Conservation (phyloP, 2,888 invertebrate genomes). For the Candidula unifasciata region DNA sequence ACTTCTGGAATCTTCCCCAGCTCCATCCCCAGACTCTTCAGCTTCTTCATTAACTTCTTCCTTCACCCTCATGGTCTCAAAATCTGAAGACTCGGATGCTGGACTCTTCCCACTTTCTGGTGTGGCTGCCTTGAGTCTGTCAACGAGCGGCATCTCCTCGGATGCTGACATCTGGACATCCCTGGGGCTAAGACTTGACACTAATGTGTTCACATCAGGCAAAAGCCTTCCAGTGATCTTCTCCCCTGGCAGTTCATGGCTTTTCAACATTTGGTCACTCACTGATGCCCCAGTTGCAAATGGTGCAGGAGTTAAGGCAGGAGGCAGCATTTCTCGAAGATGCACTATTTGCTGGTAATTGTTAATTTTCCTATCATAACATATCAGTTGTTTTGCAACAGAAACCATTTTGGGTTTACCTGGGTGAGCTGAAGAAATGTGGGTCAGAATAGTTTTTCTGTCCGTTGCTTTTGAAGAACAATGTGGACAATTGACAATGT, state of each 20-base stretch:
- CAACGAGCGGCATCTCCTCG: not conserved
- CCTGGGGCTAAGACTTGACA: not conserved
- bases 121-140: not conserved
- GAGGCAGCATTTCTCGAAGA: slow-evolving; percentile 43
- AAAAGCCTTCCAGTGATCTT: slow-evolving; percentile 3
- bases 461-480: slow-evolving; percentile 67
- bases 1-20: slow-evolving; percentile 2
- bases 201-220: not conserved
- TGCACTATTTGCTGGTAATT: slow-evolving; percentile 46
- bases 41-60: slow-evolving; percentile 40
- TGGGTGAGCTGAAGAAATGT: slow-evolving; percentile 65
- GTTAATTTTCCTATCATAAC: slow-evolving; percentile 64
- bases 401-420: slow-evolving; percentile 68
- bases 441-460: slow-evolving; percentile 61
- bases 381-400: slow-evolving; percentile 71
- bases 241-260: not conserved
- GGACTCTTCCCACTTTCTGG: slow-evolving; percentile 42
- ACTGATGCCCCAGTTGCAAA: slow-evolving; percentile 20
- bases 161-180: not conserved
- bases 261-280: slow-evolving; percentile 33
- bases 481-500: slow-evolving; percentile 69
- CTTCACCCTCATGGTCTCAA: slow-evolving; percentile 21
- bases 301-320: slow-evolving; percentile 46
- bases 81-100: slow-evolving; percentile 32
- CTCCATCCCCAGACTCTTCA: slow-evolving; percentile 4